phyloP scores from a whole-genome alignment of 1,140 invertebrate genomes.

The Popillia japonica region DNA sequence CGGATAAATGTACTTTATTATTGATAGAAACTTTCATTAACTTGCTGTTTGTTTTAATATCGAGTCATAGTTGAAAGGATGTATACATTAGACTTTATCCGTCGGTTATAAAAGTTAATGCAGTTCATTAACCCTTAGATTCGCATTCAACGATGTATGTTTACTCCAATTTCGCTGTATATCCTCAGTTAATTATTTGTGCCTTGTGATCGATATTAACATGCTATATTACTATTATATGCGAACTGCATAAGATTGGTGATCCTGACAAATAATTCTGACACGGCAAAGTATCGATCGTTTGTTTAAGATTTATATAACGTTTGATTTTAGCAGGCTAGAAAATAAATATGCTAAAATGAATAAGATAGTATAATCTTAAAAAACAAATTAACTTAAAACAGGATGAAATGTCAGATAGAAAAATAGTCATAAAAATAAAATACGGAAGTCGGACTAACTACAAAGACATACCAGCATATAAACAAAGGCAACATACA shows the following conservation, averaged over 20 bases:
- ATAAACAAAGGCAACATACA: no score
- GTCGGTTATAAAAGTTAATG: constrained; percentile 12
- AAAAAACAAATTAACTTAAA: no score
- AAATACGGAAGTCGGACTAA: no score
- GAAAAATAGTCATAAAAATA: no score
- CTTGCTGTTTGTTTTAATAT: constrained; percentile 28
- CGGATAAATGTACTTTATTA: background rate
- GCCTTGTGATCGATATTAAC: background rate
- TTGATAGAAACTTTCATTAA: background rate
- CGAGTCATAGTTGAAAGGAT: background rate
- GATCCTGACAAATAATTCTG: background rate
- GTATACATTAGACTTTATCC: background rate
- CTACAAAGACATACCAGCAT: no score
- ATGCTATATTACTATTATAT: background rate
- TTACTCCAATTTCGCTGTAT: background rate
- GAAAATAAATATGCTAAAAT: no score
- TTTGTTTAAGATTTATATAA: no score
- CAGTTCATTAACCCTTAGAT: constrained; percentile 11
- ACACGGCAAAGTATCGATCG: no score
- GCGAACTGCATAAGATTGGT: background rate
- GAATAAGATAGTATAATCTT: no score
- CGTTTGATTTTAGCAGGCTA: no score
- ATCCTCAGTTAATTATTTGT: background rate
- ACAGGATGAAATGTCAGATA: no score
- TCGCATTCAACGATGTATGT: background rate